Percentiles rank a stretch among this genome's conserved stretches.
Conservation (phyloP, 2,113 vertebrate species). For the Pachypanchax playfairii region DNA sequence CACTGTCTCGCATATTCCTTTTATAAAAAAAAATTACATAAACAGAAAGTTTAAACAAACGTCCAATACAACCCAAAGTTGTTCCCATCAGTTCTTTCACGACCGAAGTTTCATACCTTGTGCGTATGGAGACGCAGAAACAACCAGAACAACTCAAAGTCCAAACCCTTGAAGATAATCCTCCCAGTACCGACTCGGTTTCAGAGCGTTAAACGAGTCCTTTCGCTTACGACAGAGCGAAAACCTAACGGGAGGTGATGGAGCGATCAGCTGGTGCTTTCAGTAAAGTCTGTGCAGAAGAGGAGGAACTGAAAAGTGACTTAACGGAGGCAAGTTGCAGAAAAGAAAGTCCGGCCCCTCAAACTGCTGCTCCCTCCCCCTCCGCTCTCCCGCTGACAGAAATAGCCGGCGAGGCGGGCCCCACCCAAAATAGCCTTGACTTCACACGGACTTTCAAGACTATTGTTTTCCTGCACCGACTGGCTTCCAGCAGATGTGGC, state of each 20-base stretch:
- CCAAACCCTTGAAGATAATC: conserved; percentile 39
- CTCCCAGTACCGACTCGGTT: conserved; percentile 3
- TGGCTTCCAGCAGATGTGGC: conserved; percentile 46
- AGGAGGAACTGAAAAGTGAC: conserved; percentile 51
- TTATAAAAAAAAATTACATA: not conserved
- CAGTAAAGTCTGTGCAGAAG: conserved; percentile 17
- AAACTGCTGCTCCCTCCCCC: conserved; percentile 33
- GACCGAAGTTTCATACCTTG: conserved; percentile 52
- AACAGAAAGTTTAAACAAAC: not conserved
- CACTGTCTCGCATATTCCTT: too few relatives aligned
- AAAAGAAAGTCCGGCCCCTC: conserved; percentile 67
- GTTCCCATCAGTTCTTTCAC: not conserved
- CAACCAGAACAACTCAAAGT: not conserved
- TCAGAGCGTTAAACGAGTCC: not conserved
- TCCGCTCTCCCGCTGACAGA: conserved; percentile 71
- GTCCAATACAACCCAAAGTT: not conserved
- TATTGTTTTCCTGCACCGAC: conserved; percentile 66
- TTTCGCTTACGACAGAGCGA: not conserved
- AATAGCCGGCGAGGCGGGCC: conserved; percentile 79
- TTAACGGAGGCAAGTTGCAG: conserved; percentile 61
- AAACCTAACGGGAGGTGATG: conserved; percentile 37
- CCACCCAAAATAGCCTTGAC: conserved; percentile 81
- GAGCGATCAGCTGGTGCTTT: conserved; percentile 34
- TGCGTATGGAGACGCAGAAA: not conserved
- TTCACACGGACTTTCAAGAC: conserved; percentile 64